These are phyloP conservation scores for Bombus waltoni DNA, from an alignment of 1,140 invertebrate species.

Conservation along the genomic window DNA sequence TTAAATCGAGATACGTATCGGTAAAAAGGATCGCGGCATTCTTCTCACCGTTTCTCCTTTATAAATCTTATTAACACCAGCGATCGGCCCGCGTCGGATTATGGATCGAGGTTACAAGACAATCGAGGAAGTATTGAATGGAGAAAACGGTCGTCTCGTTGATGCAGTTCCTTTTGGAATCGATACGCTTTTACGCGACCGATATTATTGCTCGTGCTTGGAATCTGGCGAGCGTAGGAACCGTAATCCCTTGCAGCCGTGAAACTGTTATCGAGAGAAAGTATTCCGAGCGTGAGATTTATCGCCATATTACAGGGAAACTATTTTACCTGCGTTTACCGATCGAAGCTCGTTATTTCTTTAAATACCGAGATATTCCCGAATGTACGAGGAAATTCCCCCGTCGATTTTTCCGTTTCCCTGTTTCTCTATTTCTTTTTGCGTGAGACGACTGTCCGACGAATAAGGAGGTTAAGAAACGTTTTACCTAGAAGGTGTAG, in stretches of 20 bases:
- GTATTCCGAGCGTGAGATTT: not conserved
- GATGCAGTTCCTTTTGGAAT: not conserved
- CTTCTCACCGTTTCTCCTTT: slow-evolving; percentile 36
- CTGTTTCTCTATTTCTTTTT: too few species aligned
- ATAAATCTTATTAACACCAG: slow-evolving; percentile 55
- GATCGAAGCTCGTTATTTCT: too few species aligned
- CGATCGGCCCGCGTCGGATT: slow-evolving; percentile 26
- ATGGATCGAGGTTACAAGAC: slow-evolving; percentile 50
- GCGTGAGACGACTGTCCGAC: too few species aligned
- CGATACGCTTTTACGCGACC: slow-evolving; percentile 1
- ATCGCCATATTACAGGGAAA: not conserved
- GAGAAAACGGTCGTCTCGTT: slow-evolving; percentile 18
- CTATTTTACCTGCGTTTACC: not conserved
- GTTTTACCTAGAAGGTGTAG: too few species aligned
- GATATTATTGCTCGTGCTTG: not conserved
- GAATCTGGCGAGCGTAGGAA: not conserved
- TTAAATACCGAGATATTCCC: too few species aligned
- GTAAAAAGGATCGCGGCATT: slow-evolving; percentile 48
- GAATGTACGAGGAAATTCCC: too few species aligned
- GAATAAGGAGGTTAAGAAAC: too few species aligned
- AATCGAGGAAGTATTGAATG: slow-evolving; percentile 50
- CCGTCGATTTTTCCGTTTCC: too few species aligned
- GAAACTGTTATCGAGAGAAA: not conserved
- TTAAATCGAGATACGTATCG: slow-evolving; percentile 61
- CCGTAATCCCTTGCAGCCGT: not conserved